Evolutionary conservation across 2,113 vertebrate genomes (phyloP).

Genomic region (Suricata suricatta): DNA sequence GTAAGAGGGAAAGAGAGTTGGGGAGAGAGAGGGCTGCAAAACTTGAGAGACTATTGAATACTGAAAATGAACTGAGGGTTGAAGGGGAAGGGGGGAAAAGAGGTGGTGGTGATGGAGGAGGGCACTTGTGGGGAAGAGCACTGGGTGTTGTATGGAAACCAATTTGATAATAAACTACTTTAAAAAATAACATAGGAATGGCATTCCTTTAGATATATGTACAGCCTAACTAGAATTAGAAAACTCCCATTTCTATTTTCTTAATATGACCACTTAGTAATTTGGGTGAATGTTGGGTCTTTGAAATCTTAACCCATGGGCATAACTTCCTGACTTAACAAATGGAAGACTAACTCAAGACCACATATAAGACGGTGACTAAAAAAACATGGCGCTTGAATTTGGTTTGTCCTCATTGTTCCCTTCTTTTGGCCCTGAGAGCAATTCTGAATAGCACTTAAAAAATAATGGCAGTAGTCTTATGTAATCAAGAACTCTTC

Average conservation of each 20-base stretch:
- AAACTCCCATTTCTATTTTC: background rate
- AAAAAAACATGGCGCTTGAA: background rate
- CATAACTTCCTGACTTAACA: background rate
- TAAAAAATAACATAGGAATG: background rate
- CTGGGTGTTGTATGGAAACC: no score
- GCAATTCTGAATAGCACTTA: background rate
- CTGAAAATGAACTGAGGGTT: no score
- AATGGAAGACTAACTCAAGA: background rate
- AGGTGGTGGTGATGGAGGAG: no score
- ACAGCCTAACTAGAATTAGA: background rate
- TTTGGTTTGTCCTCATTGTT: background rate
- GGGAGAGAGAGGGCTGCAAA: no score
- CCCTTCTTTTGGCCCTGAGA: background rate
- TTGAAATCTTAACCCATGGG: background rate
- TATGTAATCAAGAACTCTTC: background rate
- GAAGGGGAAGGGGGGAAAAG: no score
- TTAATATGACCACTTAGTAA: background rate
- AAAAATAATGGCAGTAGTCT: background rate
- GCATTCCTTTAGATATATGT: background rate
- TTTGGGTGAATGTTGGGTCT: background rate
- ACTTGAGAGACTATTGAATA: no score
- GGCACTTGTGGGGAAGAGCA: no score
- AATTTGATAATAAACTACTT: no score
- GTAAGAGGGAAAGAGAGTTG: no score
- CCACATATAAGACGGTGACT: background rate